Conservation (phyloP, 2,888 invertebrate species). For the Diogma glabrata region DNA sequence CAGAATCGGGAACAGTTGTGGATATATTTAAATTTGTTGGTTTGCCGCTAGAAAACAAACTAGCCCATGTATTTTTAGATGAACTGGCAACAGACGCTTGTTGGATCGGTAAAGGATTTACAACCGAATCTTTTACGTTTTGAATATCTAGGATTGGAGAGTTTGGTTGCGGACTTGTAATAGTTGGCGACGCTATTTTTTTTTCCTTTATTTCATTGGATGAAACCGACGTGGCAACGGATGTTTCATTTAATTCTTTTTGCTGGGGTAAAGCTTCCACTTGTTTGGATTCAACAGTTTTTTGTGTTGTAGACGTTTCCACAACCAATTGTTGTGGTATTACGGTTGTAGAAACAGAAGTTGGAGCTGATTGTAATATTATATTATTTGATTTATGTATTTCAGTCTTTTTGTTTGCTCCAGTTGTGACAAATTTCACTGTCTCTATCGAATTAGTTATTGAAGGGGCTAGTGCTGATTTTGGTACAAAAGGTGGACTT, state of each 20-base stretch:
- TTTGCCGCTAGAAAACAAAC: constrained; percentile 42
- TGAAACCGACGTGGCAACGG: constrained; percentile 26
- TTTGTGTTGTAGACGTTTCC: not conserved
- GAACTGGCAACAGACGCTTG: not conserved
- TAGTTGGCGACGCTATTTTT: not conserved
- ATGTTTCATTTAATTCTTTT: constrained; percentile 5
- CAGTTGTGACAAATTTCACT: no score
- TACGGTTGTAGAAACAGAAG: constrained; percentile 34
- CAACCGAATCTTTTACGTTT: not conserved
- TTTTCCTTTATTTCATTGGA: not conserved
- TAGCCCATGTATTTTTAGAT: constrained; percentile 50
- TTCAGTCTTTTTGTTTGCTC: constrained; percentile 9
- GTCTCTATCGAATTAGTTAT: not conserved
- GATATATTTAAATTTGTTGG: constrained; percentile 14
- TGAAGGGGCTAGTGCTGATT: not conserved
- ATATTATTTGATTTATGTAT: not conserved
- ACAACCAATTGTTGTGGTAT: constrained; percentile 27
- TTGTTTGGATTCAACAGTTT: constrained; percentile 6
- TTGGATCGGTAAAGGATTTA: not conserved
- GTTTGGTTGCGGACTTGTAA: no score
- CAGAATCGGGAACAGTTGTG: constrained; percentile 21
- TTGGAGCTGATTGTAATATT: no score
- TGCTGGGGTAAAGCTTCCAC: constrained; percentile 3
- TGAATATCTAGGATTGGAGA: no score
- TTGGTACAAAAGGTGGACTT: constrained; percentile 10